Base-by-base conservation (phyloP, 1,140 invertebrate genomes). In the Hermetia illucens region DNA sequence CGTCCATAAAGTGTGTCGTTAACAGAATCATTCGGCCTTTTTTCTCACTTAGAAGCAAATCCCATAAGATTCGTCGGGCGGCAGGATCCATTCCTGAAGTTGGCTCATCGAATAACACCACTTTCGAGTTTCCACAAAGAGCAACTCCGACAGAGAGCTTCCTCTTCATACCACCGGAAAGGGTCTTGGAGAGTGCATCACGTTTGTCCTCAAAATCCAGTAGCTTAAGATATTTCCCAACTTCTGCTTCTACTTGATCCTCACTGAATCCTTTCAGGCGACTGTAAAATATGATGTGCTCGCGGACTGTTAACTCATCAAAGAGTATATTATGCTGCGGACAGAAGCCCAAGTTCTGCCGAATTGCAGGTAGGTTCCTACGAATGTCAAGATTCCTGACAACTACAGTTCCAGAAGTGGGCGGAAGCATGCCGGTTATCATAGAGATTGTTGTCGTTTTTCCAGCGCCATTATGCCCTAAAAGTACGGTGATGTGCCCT, bases 1-100 rank as follows among this genome's bases (percentile, higher is more conserved):
- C 93, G 59, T 96, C 92, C 90, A 97, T 96, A 60, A 90, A 93
- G 63, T 97, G 93, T 9, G 93, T 98, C n/a, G 89, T 89, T 32
- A 97, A 68, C 2, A 97, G 59, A 39, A 96, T 77, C 4, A 90
- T 93, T 25, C 71, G 61, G 0, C 62, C 62, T 16, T 56, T 49
- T 46, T 70, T 70, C 46, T 74, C 71, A 33, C 52, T 51, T 45
- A 72, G 58, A 25, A 91, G 60, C 27, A 92, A 55, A 53, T 95
- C 82, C 93, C 93, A 97, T 5, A 91, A 77, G 34, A 79, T 75
- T 37, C 91, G 65, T 39, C 92, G 69, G 1, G 91, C 88, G 47
- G 87, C 78, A 4, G 93, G 90, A 69, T 98, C 94, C 71, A 98
- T 86, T 33, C 92, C 92, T 4, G 87, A 86, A 2, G 90, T 92